Conservation (phyloP, 64 coral and sea anemone genomes). For the Porites australiensis region DNA sequence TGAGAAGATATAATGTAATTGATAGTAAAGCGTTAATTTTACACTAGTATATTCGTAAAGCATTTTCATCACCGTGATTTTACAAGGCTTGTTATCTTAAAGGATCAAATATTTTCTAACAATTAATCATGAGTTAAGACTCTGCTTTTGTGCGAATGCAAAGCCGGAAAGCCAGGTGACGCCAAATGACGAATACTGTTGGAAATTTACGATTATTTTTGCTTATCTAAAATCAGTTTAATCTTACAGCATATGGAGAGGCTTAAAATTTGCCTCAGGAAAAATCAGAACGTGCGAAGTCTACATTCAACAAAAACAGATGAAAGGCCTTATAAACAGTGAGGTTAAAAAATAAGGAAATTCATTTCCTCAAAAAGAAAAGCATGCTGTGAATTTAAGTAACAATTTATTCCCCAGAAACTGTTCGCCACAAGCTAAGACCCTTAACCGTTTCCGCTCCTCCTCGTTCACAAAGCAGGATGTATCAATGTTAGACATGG, state of each 20-base stretch:
- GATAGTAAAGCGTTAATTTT: no score
- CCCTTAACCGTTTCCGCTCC: no score
- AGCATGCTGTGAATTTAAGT: no score
- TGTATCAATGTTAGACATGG: no score
- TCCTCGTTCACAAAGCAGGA: no score
- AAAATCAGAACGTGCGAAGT: neutral
- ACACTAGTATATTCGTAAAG: no score
- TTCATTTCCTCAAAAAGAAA: no score
- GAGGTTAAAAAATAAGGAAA: no score
- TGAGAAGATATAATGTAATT: no score
- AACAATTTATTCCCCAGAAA: no score
- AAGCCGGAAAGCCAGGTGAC: constrained; percentile 35
- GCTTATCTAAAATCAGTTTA: neutral
- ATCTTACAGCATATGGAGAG: neutral
- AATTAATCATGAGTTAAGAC: neutral
- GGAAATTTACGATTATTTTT: neutral
- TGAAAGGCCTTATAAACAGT: neutral
- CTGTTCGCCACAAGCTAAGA: no score
- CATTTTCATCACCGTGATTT: neutral
- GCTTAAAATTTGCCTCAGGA: constrained; percentile 9
- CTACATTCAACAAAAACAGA: neutral
- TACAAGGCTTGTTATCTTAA: constrained; percentile 11
- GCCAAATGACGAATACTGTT: constrained; percentile 3
- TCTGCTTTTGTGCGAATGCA: neutral
- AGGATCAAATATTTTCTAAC: constrained; percentile 28